Conservation (phyloP, 2,113 vertebrate species). For the Atherinomorus stipes region DNA sequence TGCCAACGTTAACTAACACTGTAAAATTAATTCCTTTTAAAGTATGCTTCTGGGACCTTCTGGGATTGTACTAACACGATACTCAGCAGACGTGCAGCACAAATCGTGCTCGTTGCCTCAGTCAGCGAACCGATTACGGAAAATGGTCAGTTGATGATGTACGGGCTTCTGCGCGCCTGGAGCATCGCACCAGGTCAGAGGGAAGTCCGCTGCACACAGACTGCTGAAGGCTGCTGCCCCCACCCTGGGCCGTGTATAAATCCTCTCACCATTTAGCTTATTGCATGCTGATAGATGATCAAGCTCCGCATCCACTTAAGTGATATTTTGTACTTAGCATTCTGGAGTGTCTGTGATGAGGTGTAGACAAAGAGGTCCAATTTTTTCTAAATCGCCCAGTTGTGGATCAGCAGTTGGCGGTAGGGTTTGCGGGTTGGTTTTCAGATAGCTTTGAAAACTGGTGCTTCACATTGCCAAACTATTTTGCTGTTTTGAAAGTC, state of each 20-base stretch:
- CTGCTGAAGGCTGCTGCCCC: conserved; percentile 55
- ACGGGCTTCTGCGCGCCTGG: conserved; percentile 33
- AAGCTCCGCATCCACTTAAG: conserved; percentile 57
- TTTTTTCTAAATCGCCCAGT: conserved; percentile 54
- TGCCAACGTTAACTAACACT: conserved; percentile 32
- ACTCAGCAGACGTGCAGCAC: conserved; percentile 45
- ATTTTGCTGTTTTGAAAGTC: conserved; percentile 62
- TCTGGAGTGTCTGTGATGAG: conserved; percentile 37
- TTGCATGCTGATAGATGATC: conserved; percentile 76
- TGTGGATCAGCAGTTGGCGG: conserved; percentile 18
- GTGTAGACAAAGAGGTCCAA: conserved; percentile 53
- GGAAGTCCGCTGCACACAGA: conserved; percentile 50
- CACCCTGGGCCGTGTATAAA: conserved; percentile 55
- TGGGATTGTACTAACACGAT: conserved; percentile 46
- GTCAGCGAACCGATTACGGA: conserved; percentile 23
- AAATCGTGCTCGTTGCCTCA: conserved; percentile 26
- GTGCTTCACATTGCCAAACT: conserved; percentile 73
- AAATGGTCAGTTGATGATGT: conserved; percentile 19
- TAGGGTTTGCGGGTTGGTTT: conserved; percentile 4
- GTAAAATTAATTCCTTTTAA: conserved; percentile 21
- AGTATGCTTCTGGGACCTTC: conserved; percentile 51
- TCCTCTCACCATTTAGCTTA: conserved; percentile 70
- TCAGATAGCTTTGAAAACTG: conserved; percentile 61
- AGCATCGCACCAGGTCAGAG: conserved; percentile 22
- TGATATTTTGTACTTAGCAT: conserved; percentile 65